Percentiles rank a stretch among this genome's conserved stretches.
Conservation (phyloP, 2,113 vertebrate species). For the Silurus glanis region DNA sequence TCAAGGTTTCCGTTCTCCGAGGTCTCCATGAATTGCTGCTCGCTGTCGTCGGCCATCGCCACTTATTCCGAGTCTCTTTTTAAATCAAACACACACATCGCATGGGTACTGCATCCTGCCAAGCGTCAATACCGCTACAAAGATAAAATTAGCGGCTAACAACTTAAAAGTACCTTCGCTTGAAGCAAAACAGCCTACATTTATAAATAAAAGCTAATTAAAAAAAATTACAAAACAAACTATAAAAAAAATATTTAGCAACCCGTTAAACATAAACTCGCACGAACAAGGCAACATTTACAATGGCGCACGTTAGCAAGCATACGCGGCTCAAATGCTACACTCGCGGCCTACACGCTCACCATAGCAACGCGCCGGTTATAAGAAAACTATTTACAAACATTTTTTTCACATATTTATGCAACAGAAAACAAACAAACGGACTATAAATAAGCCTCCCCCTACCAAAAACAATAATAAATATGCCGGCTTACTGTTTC, state of each 20-base stretch:
- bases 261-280: background rate
- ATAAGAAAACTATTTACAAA: background rate
- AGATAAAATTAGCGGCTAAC: background rate
- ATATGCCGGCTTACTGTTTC: conserved; percentile 45
- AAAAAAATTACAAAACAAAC: too few species aligned
- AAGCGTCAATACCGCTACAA: background rate
- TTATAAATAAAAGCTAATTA: too few species aligned
- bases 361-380: too few species aligned
- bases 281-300: too few species aligned
- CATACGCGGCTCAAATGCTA: background rate
- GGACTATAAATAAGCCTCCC: background rate
- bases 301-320: background rate
- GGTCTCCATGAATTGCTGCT: conserved; percentile 57
- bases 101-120: background rate
- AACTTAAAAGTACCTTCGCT: too few species aligned
- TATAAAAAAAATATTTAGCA: too few species aligned
- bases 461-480: background rate
- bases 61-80: background rate
- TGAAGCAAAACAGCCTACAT: too few species aligned
- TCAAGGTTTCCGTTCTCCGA: conserved; percentile 52
- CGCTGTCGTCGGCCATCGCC: conserved; percentile 50
- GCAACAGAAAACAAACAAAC: background rate
- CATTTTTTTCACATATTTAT: background rate
- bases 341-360: background rate
- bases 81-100: background rate